Percentiles rank a stretch among this genome's conserved stretches.
Evolutionary conservation across 1,140 invertebrate species (phyloP).

Genomic region (Drosophila insularis): DNA sequence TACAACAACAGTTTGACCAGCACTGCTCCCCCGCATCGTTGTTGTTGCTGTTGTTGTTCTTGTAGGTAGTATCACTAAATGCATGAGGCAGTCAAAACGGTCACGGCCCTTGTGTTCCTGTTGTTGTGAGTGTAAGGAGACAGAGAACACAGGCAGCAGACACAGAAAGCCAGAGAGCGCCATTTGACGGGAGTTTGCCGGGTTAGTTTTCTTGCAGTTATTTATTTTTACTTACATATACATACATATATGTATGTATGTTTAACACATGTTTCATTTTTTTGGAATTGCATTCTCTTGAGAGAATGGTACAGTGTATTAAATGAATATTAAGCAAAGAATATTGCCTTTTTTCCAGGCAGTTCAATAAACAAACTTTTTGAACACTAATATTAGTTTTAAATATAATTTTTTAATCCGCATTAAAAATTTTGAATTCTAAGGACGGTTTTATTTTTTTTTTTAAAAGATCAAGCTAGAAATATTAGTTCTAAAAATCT

Average conservation of each 20-base stretch:
- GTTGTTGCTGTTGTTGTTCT: background rate
- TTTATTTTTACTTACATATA: background rate
- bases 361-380: no score
- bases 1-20: constrained; percentile 59
- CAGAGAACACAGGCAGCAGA: constrained; percentile 13
- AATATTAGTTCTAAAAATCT: no score
- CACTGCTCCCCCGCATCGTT: constrained; percentile 49
- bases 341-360: no score
- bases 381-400: no score
- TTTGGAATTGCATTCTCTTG: background rate
- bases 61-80: constrained; percentile 21
- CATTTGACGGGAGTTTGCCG: constrained; percentile 62
- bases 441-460: no score
- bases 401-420: no score
- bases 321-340: background rate
- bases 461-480: no score
- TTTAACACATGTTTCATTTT: constrained; percentile 41
- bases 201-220: constrained; percentile 55
- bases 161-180: constrained; percentile 13
- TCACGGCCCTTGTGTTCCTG: background rate
- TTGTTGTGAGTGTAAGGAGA: background rate
- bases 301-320: background rate
- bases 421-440: no score
- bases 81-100: constrained; percentile 52
- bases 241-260: no score